phyloP scores from a whole-genome alignment of 2,888 invertebrate genomes.

The Perdita meconis region DNA sequence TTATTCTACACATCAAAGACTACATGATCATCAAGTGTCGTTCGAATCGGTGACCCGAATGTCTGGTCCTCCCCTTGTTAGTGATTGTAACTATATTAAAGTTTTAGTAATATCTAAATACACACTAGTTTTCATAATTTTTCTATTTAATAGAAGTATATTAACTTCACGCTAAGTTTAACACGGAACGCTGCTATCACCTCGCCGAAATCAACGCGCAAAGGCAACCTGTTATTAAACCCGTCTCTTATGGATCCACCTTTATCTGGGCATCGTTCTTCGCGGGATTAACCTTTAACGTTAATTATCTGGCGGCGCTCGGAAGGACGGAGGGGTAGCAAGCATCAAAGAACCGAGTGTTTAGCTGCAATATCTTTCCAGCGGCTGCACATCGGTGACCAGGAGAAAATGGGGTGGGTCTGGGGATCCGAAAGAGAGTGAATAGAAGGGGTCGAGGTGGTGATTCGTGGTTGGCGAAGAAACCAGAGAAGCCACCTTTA shows the following conservation, averaged over 20 bases:
- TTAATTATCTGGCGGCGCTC: constrained; percentile 78
- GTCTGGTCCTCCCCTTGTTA: too few relatives aligned
- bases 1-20: too few relatives aligned
- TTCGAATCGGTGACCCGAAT: too few relatives aligned
- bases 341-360: constrained; percentile 81
- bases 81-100: too few relatives aligned
- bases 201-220: constrained; percentile 13
- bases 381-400: constrained; percentile 78
- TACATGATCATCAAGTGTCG: too few relatives aligned
- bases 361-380: constrained; percentile 82
- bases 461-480: constrained; percentile 67
- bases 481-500: constrained; percentile 60
- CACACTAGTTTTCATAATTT: background rate
- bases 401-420: constrained; percentile 50
- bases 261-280: constrained; percentile 62
- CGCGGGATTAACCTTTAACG: constrained; percentile 79
- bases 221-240: constrained; percentile 51
- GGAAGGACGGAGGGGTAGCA: constrained; percentile 62
- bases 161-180: constrained; percentile 25
- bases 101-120: too few relatives aligned
- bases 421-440: constrained; percentile 55
- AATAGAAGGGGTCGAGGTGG: constrained; percentile 41
- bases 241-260: constrained; percentile 30
- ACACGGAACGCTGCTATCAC: constrained; percentile 13
- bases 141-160: background rate